phyloP scores from a whole-genome alignment of 2,113 vertebrate genomes.

The Rhynchomys soricoides region DNA sequence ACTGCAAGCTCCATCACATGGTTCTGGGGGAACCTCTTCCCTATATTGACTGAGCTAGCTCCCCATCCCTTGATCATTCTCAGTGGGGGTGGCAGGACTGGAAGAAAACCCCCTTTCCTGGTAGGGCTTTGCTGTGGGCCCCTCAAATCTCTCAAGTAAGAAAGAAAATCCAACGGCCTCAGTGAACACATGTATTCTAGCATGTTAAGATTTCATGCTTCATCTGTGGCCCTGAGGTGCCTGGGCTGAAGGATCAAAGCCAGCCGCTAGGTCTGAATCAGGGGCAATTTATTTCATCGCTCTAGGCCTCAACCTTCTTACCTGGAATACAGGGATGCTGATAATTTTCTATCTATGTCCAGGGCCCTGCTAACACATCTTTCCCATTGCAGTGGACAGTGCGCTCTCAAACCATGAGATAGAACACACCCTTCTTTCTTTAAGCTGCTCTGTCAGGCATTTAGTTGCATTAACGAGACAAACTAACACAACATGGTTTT shows the following conservation, averaged over 20 bases:
- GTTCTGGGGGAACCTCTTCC: not conserved
- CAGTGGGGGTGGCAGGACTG: not conserved
- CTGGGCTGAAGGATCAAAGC: not conserved
- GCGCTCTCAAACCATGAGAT: no score
- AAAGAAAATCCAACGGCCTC: not conserved
- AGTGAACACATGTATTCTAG: not conserved
- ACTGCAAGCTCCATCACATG: not conserved
- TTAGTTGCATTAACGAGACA: no score
- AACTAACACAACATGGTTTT: not conserved
- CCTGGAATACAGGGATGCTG: not conserved
- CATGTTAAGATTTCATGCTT: not conserved
- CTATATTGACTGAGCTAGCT: no score
- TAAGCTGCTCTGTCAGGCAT: not conserved
- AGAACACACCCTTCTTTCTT: not conserved
- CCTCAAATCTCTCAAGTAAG: not conserved
- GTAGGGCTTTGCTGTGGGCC: not conserved
- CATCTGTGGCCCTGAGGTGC: not conserved
- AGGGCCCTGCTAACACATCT: not conserved
- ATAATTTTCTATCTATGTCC: not conserved
- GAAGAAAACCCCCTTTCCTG: not conserved
- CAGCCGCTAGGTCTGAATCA: not conserved
- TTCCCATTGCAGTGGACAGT: not conserved
- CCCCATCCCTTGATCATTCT: not conserved
- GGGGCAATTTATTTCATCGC: not conserved
- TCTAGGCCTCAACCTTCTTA: not conserved